Conservation (phyloP, 1,140 invertebrate species). For the Anoplolepis gracilipes region DNA sequence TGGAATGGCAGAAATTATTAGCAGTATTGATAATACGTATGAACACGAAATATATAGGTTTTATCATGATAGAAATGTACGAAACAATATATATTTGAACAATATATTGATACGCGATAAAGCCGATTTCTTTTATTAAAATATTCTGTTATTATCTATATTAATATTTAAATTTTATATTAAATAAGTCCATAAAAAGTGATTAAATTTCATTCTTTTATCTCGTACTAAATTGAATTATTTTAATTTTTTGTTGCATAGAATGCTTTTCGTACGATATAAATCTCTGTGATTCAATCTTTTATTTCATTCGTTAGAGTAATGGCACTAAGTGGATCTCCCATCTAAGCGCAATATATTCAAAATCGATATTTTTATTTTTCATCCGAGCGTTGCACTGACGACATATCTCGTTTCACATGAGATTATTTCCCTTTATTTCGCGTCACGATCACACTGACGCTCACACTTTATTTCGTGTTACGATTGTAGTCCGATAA, state of each 20-base stretch:
- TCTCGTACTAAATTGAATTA: background rate
- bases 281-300: slow-evolving; percentile 45
- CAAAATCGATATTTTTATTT: slow-evolving; percentile 33
- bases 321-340: background rate
- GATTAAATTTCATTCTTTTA: background rate
- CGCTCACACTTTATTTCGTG: background rate
- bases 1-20: slow-evolving; percentile 23
- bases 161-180: slow-evolving; percentile 1
- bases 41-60: background rate
- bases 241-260: background rate
- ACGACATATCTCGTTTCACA: slow-evolving; percentile 21
- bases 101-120: background rate
- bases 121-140: background rate
- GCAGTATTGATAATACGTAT: background rate
- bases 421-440: slow-evolving; percentile 15
- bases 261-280: background rate
- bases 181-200: background rate
- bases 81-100: background rate
- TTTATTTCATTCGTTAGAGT: slow-evolving; percentile 20
- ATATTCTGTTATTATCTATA: background rate
- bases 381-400: background rate
- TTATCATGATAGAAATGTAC: background rate
- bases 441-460: background rate
- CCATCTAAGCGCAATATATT: slow-evolving; percentile 11
- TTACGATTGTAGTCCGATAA: background rate